phyloP scores from a whole-genome alignment of 1,140 invertebrate species.

The Chionoecetes opilio region DNA sequence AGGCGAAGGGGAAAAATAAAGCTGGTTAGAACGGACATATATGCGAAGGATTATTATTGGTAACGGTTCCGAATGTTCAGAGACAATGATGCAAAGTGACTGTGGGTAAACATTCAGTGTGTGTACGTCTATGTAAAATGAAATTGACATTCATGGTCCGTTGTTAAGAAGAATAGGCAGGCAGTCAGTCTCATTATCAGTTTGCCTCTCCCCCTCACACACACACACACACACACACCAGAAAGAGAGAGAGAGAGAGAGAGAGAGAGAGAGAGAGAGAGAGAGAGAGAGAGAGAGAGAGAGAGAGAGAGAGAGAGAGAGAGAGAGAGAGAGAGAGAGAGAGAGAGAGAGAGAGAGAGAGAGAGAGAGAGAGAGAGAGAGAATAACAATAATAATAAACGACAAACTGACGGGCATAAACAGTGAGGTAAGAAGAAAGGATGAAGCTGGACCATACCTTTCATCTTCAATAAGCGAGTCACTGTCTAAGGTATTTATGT shows the following conservation, averaged over 20 bases:
- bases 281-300: neutral
- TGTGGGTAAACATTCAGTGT: too few relatives aligned
- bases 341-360: constrained; percentile 41
- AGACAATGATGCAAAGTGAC: too few relatives aligned
- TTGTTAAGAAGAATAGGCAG: too few relatives aligned
- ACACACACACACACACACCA: neutral
- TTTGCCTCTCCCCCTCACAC: neutral
- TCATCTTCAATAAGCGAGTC: neutral
- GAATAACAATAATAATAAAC: neutral
- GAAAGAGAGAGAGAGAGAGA: neutral
- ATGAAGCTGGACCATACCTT: neutral
- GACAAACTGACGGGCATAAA: neutral
- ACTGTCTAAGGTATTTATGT: neutral
- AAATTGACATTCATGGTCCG: too few relatives aligned
- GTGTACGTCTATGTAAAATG: too few relatives aligned
- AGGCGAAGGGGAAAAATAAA: too few relatives aligned
- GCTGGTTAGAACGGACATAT: too few relatives aligned
- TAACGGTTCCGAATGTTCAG: too few relatives aligned
- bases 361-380: constrained; percentile 44
- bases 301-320: constrained; percentile 3
- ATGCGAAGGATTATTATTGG: too few relatives aligned
- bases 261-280: neutral
- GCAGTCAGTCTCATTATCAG: neutral
- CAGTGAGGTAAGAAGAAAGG: neutral
- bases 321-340: constrained; percentile 27